A percentile compares a stretch with the other conserved stretches of the same genome.
Evolutionary conservation across 2,888 invertebrate genomes (phyloP).

Genomic region (Mesorhabditis spiculigera): DNA sequence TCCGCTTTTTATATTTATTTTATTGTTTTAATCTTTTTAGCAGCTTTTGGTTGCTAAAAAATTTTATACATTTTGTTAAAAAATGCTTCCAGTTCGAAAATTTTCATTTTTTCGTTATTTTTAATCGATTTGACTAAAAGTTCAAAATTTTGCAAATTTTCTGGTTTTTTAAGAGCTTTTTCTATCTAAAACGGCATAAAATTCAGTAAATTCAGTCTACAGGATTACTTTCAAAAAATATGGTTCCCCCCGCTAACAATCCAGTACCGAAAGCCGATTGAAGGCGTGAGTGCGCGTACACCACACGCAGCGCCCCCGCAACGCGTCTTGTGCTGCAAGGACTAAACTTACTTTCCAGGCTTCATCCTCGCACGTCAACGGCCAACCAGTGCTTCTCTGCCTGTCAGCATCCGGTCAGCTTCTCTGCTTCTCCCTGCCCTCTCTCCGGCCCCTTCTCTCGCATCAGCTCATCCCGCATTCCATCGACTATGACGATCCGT

Average conservation of each 20-base stretch:
- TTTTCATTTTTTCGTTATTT: no score
- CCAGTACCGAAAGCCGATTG: no score
- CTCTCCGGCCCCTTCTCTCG: conserved; percentile 84
- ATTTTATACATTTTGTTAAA: no score
- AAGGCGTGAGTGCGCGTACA: no score
- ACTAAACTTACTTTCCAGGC: conserved; percentile 25
- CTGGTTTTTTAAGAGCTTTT: background rate
- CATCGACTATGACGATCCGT: conserved; percentile 56
- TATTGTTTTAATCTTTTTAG: background rate
- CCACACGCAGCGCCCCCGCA: no score
- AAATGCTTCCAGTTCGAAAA: no score
- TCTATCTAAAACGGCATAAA: background rate
- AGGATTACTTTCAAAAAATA: no score
- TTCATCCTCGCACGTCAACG: conserved; percentile 44
- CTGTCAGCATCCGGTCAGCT: conserved; percentile 65
- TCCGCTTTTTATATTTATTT: background rate
- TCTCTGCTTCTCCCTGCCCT: conserved; percentile 88
- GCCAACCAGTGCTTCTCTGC: conserved; percentile 49
- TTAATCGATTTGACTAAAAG: background rate
- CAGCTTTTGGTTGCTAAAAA: no score
- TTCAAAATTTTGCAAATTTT: background rate
- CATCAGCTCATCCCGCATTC: conserved; percentile 80
- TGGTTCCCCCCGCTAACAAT: no score
- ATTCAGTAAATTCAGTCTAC: no score
- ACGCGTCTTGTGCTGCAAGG: background rate